Percentiles rank a stretch among this genome's conserved stretches.
phyloP scores from a whole-genome alignment of 2,113 vertebrate species.

The Galeopterus variegatus region DNA sequence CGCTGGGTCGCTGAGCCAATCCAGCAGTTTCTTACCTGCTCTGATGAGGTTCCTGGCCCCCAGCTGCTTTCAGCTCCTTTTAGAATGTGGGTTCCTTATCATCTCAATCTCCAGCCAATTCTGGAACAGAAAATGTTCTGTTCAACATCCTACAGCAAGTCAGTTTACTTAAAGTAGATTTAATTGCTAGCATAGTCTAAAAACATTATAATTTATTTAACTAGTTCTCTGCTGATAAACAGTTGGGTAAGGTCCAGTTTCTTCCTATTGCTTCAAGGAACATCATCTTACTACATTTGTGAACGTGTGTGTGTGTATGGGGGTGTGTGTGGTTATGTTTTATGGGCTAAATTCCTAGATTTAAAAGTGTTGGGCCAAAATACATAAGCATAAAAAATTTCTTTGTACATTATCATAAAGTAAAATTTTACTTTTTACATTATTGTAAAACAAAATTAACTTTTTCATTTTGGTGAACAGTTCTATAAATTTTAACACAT shows the following conservation, averaged over 20 bases:
- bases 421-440: not conserved
- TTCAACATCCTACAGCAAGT: not conserved
- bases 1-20: not conserved
- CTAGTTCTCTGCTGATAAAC: not conserved
- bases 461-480: not conserved
- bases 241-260: not conserved
- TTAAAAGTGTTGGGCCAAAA: not conserved
- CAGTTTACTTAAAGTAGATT: not conserved
- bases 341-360: not conserved
- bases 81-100: not conserved
- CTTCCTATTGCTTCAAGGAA: not conserved
- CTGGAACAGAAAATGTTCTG: not conserved
- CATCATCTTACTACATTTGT: not conserved
- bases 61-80: not conserved
- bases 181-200: not conserved
- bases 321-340: not conserved
- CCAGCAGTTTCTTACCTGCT: not conserved
- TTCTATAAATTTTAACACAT: not conserved
- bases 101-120: not conserved
- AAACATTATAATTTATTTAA: conserved; percentile 33
- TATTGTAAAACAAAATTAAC: not conserved
- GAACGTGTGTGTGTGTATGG: not conserved
- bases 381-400: not conserved
- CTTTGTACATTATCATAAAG: not conserved
- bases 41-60: not conserved